A percentile compares a stretch with the other conserved stretches of the same genome.
Conservation (phyloP, 2,113 vertebrate genomes). For the Neopipo cinnamomea region DNA sequence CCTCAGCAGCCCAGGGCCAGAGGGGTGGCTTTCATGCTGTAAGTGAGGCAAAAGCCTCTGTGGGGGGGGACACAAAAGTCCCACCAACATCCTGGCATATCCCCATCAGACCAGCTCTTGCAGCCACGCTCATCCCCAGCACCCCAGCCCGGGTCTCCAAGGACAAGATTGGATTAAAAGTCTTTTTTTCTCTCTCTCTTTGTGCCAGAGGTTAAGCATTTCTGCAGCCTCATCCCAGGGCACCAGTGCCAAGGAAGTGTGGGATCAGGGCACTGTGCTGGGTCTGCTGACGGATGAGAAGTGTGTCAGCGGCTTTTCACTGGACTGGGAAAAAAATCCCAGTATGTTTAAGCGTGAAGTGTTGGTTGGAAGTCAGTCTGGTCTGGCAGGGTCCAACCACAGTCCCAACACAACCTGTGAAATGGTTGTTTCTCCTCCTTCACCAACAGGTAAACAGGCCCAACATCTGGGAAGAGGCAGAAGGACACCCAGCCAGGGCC, state of each 20-base stretch:
- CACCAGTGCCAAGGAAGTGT: neutral
- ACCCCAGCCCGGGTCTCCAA: rapidly evolving
- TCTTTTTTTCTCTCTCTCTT: neutral
- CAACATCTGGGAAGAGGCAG: neutral
- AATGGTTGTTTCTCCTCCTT: neutral
- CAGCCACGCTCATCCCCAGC: neutral
- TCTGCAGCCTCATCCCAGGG: neutral
- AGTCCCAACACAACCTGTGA: neutral
- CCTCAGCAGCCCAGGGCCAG: neutral
- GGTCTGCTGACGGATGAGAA: neutral
- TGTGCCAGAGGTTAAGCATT: neutral
- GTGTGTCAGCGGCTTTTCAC: neutral
- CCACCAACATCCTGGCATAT: neutral
- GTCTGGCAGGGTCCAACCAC: neutral
- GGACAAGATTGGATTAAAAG: neutral
- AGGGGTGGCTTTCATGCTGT: neutral
- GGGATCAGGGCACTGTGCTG: neutral
- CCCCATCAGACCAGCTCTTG: neutral
- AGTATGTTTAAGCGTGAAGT: neutral
- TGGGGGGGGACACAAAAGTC: neutral
- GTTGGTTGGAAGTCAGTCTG: neutral
- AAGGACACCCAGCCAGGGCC: neutral
- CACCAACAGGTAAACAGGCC: neutral
- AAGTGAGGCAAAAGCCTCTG: neutral
- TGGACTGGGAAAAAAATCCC: neutral